These are phyloP conservation scores for Muscidifurax raptorellus DNA, from an alignment of 1,140 invertebrate genomes.

Conservation along the genomic window DNA sequence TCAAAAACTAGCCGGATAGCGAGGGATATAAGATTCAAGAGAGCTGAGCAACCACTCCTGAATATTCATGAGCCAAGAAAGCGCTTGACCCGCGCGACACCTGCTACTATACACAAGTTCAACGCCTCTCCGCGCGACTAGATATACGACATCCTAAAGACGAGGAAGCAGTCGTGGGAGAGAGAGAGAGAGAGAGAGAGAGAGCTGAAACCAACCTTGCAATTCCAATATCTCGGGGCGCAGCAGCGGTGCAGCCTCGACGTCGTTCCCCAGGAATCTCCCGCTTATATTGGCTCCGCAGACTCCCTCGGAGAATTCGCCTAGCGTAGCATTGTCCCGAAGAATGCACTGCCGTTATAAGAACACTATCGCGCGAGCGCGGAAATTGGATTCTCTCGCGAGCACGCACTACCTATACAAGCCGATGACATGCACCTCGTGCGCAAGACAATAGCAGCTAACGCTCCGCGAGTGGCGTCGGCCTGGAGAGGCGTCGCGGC, in stretches of 20 bases:
- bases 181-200: background rate
- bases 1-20: background rate
- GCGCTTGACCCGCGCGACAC: no score
- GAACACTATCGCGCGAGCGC: background rate
- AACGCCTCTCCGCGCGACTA: no score
- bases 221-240: slow-evolving; percentile 11
- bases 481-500: slow-evolving; percentile 67
- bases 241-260: no score
- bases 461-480: background rate
- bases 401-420: background rate
- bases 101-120: no score
- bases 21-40: no score
- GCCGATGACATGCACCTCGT: background rate
- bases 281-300: no score
- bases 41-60: no score
- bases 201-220: background rate
- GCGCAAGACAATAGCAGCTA: background rate
- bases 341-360: background rate
- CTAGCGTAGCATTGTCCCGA: background rate
- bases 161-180: background rate
- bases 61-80: no score
- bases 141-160: background rate
- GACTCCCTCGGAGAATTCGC: background rate
- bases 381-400: background rate
- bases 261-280: background rate